A percentile compares a stretch with the other conserved stretches of the same genome.
Conservation (phyloP, 2,113 vertebrate genomes). For the Pluvianellus socialis region DNA sequence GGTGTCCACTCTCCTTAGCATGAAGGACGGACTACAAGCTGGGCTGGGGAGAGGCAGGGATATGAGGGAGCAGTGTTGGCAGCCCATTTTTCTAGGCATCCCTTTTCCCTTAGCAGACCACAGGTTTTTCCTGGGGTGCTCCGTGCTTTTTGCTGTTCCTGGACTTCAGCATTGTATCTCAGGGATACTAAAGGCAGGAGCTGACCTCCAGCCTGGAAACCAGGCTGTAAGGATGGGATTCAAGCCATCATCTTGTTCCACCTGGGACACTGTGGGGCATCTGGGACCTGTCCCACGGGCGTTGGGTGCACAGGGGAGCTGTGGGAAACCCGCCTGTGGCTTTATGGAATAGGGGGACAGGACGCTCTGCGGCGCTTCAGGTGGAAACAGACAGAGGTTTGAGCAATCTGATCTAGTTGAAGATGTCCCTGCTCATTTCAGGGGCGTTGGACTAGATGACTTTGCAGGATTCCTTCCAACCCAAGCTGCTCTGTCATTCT, state of each 20-base stretch:
- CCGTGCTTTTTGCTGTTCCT: not conserved
- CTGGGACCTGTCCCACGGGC: rapidly evolving
- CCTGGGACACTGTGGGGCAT: not conserved
- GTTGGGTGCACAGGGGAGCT: not conserved
- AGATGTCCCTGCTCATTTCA: not conserved
- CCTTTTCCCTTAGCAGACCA: not conserved
- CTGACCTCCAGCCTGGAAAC: not conserved
- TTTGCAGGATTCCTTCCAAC: not conserved
- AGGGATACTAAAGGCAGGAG: not conserved
- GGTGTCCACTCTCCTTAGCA: not conserved
- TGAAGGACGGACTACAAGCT: not conserved
- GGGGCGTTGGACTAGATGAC: not conserved
- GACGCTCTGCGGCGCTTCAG: too few species aligned
- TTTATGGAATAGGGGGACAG: not conserved
- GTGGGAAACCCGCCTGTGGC: not conserved
- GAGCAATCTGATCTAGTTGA: not conserved
- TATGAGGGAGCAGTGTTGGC: not conserved
- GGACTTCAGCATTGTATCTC: not conserved
- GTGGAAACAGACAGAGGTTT: not conserved
- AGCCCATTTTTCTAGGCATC: not conserved
- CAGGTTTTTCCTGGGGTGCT: not conserved
- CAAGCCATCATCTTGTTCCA: not conserved
- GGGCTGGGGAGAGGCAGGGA: not conserved
- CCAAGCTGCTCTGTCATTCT: not conserved
- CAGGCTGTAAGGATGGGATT: not conserved